Evolutionary conservation across 1,140 invertebrate species (phyloP).

Genomic region (Tenebrio molitor): DNA sequence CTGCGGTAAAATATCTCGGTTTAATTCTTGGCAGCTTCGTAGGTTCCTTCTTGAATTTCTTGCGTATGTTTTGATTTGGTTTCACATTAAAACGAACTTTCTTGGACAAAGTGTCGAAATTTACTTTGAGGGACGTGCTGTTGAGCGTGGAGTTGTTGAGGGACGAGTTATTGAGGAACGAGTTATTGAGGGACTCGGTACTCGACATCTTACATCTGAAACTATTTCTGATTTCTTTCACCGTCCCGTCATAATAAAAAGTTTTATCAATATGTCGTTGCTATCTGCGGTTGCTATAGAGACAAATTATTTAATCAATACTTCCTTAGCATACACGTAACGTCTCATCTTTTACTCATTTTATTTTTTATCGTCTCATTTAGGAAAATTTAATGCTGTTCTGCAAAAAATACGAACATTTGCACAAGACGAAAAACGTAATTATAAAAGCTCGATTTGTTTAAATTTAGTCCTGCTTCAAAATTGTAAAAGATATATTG

Average conservation of each 20-base stretch:
- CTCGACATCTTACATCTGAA: not conserved
- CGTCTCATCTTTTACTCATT: not conserved
- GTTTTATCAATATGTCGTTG: constrained; percentile 24
- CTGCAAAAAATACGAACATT: no score
- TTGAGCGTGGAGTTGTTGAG: not conserved
- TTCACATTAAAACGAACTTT: constrained; percentile 1
- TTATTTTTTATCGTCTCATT: not conserved
- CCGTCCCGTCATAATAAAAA: constrained; percentile 11
- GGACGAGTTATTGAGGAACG: not conserved
- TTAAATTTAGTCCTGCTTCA: no score
- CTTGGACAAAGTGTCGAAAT: not conserved
- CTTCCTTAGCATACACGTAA: not conserved
- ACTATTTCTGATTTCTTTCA: no score
- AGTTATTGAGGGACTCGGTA: not conserved
- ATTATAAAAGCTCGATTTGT: no score
- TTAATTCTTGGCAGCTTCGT: constrained; percentile 44
- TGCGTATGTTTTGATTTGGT: not conserved
- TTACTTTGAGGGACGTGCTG: constrained; percentile 6
- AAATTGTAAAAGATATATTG: no score
- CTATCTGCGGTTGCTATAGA: constrained; percentile 17
- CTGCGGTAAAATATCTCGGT: constrained; percentile 61
- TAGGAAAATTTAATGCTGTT: no score
- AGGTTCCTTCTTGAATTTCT: not conserved
- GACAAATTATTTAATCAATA: constrained; percentile 33
- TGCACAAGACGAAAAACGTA: no score